Evolutionary conservation across 2,113 vertebrate species (phyloP), one percentile per base, ranked within the genome.

Genomic region (Archilochus colubris): DNA sequence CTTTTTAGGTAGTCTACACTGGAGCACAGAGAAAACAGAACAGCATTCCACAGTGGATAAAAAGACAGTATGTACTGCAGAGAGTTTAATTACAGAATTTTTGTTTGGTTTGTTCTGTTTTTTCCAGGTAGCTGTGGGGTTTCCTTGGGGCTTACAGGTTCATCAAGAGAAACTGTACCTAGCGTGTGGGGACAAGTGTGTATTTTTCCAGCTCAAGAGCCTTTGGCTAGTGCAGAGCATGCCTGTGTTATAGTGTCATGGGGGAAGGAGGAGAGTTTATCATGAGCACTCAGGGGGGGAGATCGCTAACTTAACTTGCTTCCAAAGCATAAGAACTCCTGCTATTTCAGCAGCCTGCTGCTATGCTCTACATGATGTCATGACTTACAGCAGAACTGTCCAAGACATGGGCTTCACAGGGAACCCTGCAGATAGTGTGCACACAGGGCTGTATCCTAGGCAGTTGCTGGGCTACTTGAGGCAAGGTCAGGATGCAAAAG

Each of bases 191-290:
- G 98, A 90, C 97, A 98, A 97, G 98, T 96, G 80, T 98, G 98
- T 95, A 97, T 96, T 92, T 98, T 98, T 19, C 97, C 98, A 88
- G 98, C 98, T 57, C 98, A 96, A 6, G 98, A 48, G 98, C 98
- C 98, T 98, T 78, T 98, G 96, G 61, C 98, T 92, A 10, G 98
- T 98, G 76, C 97, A 98, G 91, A 98, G 96, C 94, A 98, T 98
- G 24, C 97, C 97, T 6, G 93, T 94, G n/a, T 98, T 97, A 91
- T 97, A 97, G 98, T 98, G 97, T 46, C 46, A 40, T 27, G 69
- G 24, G 38, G 33, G 33, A 54, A 73, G 38, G 44, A 57, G 58
- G 66, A 12, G 53, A 25, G 75, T 88, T 76, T 51, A 8, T 58
- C 9, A 27, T 38, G 27, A 22, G 16, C 28, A 3, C 27, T 40